phyloP scores from a whole-genome alignment of 2,797 vertebrate species.

The Callimico goeldii region DNA sequence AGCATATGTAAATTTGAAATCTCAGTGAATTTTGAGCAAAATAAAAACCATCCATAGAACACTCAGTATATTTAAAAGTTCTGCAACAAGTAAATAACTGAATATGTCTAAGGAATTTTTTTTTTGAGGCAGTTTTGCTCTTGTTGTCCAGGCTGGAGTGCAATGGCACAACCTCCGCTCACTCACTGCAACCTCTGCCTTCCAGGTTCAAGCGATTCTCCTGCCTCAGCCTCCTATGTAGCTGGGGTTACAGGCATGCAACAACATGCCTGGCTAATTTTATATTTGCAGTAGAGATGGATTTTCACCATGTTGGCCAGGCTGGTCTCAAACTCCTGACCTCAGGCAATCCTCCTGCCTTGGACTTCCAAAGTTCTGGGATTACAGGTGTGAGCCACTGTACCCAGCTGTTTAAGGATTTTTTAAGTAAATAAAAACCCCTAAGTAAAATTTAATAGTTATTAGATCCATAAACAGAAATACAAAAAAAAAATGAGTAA shows the following conservation, averaged over 20 bases:
- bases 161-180: background rate
- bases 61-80: background rate
- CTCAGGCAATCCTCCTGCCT: background rate
- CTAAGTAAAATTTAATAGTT: background rate
- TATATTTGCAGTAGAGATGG: background rate
- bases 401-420: background rate
- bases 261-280: background rate
- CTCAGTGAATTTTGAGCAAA: background rate
- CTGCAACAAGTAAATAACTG: background rate
- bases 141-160: background rate
- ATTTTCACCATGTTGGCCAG: background rate
- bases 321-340: background rate
- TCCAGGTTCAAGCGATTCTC: background rate
- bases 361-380: background rate
- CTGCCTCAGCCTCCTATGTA: background rate
- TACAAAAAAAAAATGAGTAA: rapidly evolving
- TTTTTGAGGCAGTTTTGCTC: background rate
- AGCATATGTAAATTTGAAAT: background rate
- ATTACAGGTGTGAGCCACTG: background rate
- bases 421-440: background rate
- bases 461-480: background rate
- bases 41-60: background rate
- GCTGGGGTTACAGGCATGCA: background rate
- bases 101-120: background rate
- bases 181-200: background rate